phyloP scores from a whole-genome alignment of 2,113 vertebrate species.

The Sialia sialis region DNA sequence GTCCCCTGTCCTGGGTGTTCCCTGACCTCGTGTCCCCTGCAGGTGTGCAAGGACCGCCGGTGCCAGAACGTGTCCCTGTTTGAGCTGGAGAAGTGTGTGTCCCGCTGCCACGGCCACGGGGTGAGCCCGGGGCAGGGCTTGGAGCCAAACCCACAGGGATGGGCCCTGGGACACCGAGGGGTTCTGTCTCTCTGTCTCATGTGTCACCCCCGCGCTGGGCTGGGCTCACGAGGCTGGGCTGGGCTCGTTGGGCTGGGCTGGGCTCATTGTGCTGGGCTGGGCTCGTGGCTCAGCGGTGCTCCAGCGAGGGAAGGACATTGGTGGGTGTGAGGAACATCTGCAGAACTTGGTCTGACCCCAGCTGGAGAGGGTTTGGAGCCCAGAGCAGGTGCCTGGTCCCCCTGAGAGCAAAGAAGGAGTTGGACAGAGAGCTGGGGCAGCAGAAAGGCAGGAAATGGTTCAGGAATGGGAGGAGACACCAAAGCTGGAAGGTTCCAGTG shows the following conservation, averaged over 20 bases:
- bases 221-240: too few species aligned
- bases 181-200: too few species aligned
- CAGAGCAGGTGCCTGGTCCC: neutral
- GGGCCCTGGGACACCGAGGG: too few species aligned
- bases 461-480: neutral
- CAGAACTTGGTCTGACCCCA: neutral
- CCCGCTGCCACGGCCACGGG: slow-evolving; percentile 74
- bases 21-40: neutral
- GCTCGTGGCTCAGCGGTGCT: too few species aligned
- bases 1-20: rapidly evolving
- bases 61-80: slow-evolving; percentile 86
- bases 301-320: too few species aligned
- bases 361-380: neutral
- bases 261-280: too few species aligned
- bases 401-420: neutral
- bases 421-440: neutral
- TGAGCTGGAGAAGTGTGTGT: slow-evolving; percentile 82
- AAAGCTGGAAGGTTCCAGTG: neutral
- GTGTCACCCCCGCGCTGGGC: too few species aligned
- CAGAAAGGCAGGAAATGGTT: neutral
- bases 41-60: slow-evolving; percentile 88
- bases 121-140: slow-evolving; percentile 49
- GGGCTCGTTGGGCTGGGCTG: too few species aligned
- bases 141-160: too few species aligned
- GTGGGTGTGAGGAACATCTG: neutral